Evolutionary conservation across 2,888 invertebrate genomes (phyloP).

Genomic region (Tenthredo notha): DNA sequence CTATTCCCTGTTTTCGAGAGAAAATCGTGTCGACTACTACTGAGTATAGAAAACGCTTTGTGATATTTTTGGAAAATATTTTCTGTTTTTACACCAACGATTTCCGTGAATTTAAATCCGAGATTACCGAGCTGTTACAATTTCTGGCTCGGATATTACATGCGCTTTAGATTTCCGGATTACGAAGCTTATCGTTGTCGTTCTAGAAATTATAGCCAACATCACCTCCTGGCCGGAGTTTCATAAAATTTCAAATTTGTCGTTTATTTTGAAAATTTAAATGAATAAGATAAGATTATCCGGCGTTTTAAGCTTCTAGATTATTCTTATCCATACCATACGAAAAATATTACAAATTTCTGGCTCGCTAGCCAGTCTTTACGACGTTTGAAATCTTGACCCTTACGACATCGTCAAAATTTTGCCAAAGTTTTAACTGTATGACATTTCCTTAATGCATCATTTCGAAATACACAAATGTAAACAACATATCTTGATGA

Average conservation of each 20-base stretch:
- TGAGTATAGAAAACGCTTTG: background rate
- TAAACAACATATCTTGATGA: background rate
- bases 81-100: background rate
- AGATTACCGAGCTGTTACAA: constrained; percentile 26
- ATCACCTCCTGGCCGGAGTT: background rate
- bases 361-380: background rate
- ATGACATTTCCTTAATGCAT: constrained; percentile 27
- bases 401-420: background rate
- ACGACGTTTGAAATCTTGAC: background rate
- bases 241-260: background rate
- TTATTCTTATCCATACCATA: background rate
- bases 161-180: background rate
- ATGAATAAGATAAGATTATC: background rate
- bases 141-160: background rate
- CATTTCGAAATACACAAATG: background rate
- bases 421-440: background rate
- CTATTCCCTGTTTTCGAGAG: background rate
- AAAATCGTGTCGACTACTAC: background rate
- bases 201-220: background rate
- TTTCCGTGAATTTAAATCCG: constrained; percentile 22
- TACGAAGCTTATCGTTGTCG: background rate
- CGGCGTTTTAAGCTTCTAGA: background rate
- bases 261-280: background rate
- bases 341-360: background rate
- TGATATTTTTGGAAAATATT: constrained; percentile 42